These are phyloP conservation scores for Uloborus plumipes DNA, from an alignment of 2,888 invertebrate genomes.

Conservation along the genomic window DNA sequence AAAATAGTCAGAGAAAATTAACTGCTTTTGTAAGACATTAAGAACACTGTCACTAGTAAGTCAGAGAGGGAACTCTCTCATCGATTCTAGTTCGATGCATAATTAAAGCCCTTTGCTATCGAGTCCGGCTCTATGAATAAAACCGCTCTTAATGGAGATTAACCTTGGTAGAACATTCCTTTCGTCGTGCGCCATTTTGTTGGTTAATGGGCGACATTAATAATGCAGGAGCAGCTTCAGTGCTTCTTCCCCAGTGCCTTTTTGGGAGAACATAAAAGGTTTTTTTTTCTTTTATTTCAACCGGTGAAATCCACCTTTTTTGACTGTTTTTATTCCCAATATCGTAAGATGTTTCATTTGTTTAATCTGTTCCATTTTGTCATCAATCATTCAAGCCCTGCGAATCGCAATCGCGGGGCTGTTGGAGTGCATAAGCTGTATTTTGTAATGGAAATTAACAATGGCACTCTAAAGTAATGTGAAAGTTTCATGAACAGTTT, in stretches of 20 bases:
- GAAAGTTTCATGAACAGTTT: too few species aligned
- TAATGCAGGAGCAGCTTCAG: background rate
- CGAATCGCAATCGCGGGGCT: too few species aligned
- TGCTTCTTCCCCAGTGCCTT: background rate
- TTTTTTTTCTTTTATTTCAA: too few species aligned
- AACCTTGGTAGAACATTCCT: background rate
- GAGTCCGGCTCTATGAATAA: slow-evolving; percentile 6
- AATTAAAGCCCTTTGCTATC: slow-evolving; percentile 3
- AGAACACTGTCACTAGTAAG: background rate
- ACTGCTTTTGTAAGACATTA: too few species aligned
- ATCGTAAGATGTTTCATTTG: too few species aligned
- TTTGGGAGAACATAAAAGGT: slow-evolving; percentile 2
- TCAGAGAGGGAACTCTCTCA: background rate
- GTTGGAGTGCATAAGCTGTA: too few species aligned
- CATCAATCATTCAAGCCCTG: too few species aligned
- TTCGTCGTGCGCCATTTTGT: background rate
- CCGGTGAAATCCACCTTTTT: background rate
- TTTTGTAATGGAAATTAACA: too few species aligned
- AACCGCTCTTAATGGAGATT: slow-evolving; percentile 5
- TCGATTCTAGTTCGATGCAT: background rate
- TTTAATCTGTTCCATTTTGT: too few species aligned
- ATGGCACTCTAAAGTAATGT: too few species aligned
- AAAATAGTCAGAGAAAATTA: too few species aligned
- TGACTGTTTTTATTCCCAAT: background rate
- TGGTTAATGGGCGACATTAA: slow-evolving; percentile 6